Percentiles rank a stretch among this genome's conserved stretches.
Evolutionary conservation across 2,113 vertebrate genomes (phyloP).

Genomic region (Poecile atricapillus): DNA sequence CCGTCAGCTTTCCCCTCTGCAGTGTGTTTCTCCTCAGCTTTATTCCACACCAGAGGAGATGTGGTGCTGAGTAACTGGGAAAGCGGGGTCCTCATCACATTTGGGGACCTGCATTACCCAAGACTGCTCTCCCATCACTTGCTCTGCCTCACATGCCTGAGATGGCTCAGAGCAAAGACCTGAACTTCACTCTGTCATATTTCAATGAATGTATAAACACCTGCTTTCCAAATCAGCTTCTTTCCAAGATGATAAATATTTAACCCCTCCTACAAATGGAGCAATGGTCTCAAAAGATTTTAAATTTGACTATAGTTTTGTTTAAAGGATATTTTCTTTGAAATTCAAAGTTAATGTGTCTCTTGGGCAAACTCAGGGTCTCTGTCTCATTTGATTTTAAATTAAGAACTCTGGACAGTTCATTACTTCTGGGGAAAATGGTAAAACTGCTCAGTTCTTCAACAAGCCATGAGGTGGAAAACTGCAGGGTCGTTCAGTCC

Average conservation of each 20-base stretch:
- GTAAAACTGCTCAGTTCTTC: background rate
- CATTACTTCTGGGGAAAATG: background rate
- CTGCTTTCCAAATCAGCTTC: background rate
- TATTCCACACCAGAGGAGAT: background rate
- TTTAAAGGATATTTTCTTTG: background rate
- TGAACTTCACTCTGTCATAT: background rate
- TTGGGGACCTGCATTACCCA: background rate
- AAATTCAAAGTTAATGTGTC: background rate
- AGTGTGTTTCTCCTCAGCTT: background rate
- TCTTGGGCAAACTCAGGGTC: background rate
- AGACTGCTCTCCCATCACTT: background rate
- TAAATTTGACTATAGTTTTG: background rate
- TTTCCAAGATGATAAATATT: background rate
- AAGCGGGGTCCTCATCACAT: background rate
- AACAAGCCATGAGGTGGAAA: background rate
- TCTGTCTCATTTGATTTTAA: background rate
- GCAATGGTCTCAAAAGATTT: background rate
- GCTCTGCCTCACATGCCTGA: background rate
- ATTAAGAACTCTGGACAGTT: background rate
- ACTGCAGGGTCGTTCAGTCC: background rate
- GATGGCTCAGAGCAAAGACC: background rate
- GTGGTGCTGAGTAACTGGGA: background rate
- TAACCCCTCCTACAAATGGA: background rate
- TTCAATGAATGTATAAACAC: background rate
- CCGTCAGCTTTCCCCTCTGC: background rate